Evolutionary conservation across 2,113 vertebrate genomes (phyloP).

Genomic region (Cyanocitta stelleri): DNA sequence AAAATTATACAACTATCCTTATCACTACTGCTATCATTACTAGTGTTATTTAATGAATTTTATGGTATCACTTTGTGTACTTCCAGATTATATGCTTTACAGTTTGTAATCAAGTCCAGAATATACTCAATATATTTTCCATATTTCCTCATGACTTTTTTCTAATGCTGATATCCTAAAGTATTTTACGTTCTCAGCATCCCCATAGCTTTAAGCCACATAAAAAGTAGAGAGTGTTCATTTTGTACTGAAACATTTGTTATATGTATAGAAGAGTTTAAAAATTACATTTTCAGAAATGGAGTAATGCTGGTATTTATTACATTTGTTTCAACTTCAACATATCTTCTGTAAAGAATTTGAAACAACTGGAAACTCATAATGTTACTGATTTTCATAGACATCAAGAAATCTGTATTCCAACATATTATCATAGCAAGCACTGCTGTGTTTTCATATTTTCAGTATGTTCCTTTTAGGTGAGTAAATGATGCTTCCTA

Average conservation of each 20-base stretch:
- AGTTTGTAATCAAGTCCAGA: neutral
- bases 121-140: neutral
- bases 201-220: neutral
- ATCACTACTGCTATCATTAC: neutral
- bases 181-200: neutral
- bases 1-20: neutral
- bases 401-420: neutral
- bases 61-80: neutral
- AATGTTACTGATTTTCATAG: neutral
- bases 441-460: neutral
- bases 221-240: neutral
- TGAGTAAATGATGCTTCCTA: neutral
- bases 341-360: neutral
- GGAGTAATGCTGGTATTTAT: neutral
- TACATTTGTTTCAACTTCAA: neutral
- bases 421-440: neutral
- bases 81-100: neutral
- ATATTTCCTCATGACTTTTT: neutral
- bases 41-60: neutral
- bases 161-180: neutral
- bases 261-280: neutral
- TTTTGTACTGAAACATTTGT: neutral
- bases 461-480: neutral
- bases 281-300: neutral
- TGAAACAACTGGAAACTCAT: neutral